phyloP scores from a whole-genome alignment of 2,113 vertebrate species.

The Microtus montanus region DNA sequence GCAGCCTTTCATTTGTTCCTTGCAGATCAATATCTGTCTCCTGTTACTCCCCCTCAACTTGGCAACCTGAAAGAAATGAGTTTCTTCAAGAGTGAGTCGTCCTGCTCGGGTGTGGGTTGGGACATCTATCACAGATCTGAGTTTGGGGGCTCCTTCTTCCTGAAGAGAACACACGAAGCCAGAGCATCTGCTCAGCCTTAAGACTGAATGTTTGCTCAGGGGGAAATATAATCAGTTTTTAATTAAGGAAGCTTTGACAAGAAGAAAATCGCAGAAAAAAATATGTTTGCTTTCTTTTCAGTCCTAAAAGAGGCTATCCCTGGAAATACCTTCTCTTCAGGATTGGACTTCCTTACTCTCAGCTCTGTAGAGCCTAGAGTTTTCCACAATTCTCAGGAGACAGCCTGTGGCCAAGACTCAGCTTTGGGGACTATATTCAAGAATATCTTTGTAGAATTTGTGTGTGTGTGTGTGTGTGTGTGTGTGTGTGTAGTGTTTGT shows the following conservation, averaged over 20 bases:
- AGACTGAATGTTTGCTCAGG: slow-evolving; percentile 55
- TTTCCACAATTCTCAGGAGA: neutral
- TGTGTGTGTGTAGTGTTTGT: too few relatives aligned
- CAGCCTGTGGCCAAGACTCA: too few relatives aligned
- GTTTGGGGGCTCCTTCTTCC: slow-evolving; percentile 23
- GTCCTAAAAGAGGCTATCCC: neutral
- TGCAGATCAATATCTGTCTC: slow-evolving; percentile 51
- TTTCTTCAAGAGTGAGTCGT: neutral
- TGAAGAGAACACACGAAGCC: neutral
- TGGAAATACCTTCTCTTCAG: neutral
- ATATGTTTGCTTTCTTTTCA: slow-evolving; percentile 26
- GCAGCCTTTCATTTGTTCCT: slow-evolving; percentile 54
- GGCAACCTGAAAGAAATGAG: slow-evolving; percentile 27
- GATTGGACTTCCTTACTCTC: neutral
- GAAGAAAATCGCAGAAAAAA: slow-evolving; percentile 68
- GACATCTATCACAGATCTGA: neutral
- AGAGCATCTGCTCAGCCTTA: neutral
- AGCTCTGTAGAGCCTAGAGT: neutral
- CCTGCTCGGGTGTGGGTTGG: neutral
- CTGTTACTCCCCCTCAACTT: slow-evolving; percentile 39
- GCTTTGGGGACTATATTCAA: neutral
- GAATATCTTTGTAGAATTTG: neutral
- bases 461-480: neutral
- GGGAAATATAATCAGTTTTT: slow-evolving; percentile 53
- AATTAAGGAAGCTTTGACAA: slow-evolving; percentile 60